Evolutionary conservation across 2,113 vertebrate species (phyloP).

Genomic region (Seriola quinqueradiata): DNA sequence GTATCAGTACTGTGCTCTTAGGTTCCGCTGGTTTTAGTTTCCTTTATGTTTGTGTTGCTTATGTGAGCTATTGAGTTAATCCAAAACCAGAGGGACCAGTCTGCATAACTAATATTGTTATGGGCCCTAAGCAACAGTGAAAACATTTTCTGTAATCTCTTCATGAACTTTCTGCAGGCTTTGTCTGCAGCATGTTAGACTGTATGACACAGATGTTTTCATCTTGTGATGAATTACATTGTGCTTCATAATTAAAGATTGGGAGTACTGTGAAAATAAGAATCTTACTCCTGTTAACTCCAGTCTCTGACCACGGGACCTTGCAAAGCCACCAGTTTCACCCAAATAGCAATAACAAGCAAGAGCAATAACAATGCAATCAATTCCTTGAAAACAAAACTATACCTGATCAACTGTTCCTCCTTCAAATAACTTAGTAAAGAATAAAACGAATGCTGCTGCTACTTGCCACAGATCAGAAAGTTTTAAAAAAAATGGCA

Average conservation of each 20-base stretch:
- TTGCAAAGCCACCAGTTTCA: neutral
- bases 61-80: neutral
- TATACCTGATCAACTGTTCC: neutral
- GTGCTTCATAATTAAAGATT: neutral
- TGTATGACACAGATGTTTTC: neutral
- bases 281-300: neutral
- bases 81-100: slow-evolving; percentile 16
- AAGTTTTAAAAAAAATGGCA: neutral
- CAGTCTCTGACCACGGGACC: neutral
- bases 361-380: neutral
- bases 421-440: too few relatives aligned
- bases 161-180: neutral
- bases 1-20: too few relatives aligned
- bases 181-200: neutral
- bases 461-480: neutral
- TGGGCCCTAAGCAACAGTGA: neutral
- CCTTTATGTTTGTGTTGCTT: neutral
- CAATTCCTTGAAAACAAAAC: neutral
- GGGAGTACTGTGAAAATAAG: neutral
- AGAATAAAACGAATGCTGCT: too few relatives aligned
- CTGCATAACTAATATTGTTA: slow-evolving; percentile 16
- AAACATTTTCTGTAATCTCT: too few relatives aligned
- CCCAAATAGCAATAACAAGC: neutral
- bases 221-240: neutral
- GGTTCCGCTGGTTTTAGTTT: too few relatives aligned